Base-by-base conservation (phyloP, 2,113 vertebrate genomes). In the Rhabdornis inornatus region DNA sequence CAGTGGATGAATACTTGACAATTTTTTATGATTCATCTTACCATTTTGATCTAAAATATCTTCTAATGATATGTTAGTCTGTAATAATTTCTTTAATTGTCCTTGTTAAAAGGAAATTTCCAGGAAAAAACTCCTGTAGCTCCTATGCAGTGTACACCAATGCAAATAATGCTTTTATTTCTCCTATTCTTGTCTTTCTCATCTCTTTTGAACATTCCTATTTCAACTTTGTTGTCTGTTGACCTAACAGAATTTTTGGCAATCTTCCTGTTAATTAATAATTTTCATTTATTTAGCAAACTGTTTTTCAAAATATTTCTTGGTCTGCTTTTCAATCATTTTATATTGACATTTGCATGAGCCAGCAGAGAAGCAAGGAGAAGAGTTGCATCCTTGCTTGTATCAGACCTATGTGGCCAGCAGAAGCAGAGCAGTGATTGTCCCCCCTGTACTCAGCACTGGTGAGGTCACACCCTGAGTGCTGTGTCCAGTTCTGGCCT, bases 121-220 rank as follows among this genome's bases (percentile, higher is more conserved):
- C 12, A 39, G 24, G 11, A 59, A 33, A 33, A 72, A 35, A 1
- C 4, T 5, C 14, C 6, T 1, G 1, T 14, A 75, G 6, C 2
- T 76, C 7, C 11, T 55, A 30, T 68, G 30, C 23, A 28, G 8
- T n/a, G 39, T 50, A n/a, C 28, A 55, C 12, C 13, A 69, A 42
- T 14, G 20, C 15, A 88, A 87, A 59, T 9, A 78, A 31, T n/a
- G 9, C 1, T 85, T 77, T 82, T 65, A 45, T 42, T 65, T 95
- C 30, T 70, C 17, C 30, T 63, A 3, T 19, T 44, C 24, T 70
- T 49, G 44, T 22, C 4, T 72, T 44, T 79, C 28, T 44, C 15
- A 76, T 24, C 6, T 59, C 13, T 70, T 30, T 72, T 59, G 35
- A 84, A 59, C 14, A 45, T 45, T 72, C 15, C 1, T 37, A 13